Base-by-base conservation (phyloP, 2,797 vertebrate genomes). In the Anisognathus igniventris region DNA sequence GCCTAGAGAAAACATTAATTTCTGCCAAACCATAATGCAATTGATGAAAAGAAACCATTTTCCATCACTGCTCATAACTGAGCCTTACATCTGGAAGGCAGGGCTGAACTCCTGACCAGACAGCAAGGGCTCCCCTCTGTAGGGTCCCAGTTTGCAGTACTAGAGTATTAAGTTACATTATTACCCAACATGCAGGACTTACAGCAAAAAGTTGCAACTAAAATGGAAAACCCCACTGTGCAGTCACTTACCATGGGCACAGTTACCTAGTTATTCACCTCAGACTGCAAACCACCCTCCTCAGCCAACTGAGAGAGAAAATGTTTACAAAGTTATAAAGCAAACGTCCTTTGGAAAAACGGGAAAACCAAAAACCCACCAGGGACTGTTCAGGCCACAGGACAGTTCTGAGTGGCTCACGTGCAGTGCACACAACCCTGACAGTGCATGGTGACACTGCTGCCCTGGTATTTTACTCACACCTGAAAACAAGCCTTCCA, bases 391-490 rank as follows among this genome's bases (percentile, higher is more conserved):
- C 18, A 21, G 51, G 45, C 27, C 45, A 33, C 27, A 16, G 6
- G 11, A 44, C 65, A 40, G 10, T 17, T 45, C 47, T 6, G 39
- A 44, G 5, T 4, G 7, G 24, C 37, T 67, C 65, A 11, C 1
- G 3, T 0, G 1, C 2, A 77, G 65, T 2, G 0, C 1, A 1
- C 3, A 3, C 1, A 2, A 30, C 45, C 48, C 73, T 19, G 10
- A 37, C 0, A 7, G 28, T 6, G 27, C 4, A 30, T 0, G 14
- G 53, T 2, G 4, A 51, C 51, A 24, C 7, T 54, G 74, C 53
- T 68, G 57, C 39, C 50, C 70, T 8, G 7, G 1, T 18, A 28
- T n/a, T 75, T 44, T 3, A 78, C 42, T 47, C 18, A 7, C 77
- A 72, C 2, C 79, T 50, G 42, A 48, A 62, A 68, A 79, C 23